These are phyloP conservation scores for Abramis brama DNA, from an alignment of 2,113 vertebrate species.

Conservation along the genomic window DNA sequence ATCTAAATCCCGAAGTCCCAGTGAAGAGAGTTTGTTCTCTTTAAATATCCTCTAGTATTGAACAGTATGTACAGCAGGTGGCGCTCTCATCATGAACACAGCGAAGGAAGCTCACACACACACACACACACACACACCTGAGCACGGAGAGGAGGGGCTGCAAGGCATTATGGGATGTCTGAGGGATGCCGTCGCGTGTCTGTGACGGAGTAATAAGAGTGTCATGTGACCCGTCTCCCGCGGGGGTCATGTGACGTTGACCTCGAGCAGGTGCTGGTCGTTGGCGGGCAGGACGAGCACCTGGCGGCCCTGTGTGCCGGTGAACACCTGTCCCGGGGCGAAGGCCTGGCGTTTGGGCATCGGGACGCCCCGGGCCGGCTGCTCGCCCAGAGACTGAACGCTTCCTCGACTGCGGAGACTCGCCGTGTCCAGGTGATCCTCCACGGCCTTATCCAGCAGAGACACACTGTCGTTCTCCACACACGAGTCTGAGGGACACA, in stretches of 20 bases:
- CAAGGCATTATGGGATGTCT: slow-evolving; percentile 62
- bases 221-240: not conserved
- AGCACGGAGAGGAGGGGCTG: slow-evolving; percentile 18
- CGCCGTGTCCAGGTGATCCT: slow-evolving; percentile 87
- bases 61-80: slow-evolving; percentile 76
- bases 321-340: slow-evolving; percentile 90
- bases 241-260: slow-evolving; percentile 89
- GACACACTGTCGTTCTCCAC: slow-evolving; percentile 94
- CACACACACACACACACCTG: slow-evolving; percentile 2
- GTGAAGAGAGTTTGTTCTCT: slow-evolving; percentile 50
- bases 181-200: not conserved
- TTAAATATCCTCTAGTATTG: slow-evolving; percentile 74
- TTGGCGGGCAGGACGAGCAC: slow-evolving; percentile 90
- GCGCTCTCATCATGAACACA: not conserved
- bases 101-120: not conserved
- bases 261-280: slow-evolving; percentile 94
- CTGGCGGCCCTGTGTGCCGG: slow-evolving; percentile 83
- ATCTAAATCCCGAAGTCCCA: not conserved
- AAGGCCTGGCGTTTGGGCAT: slow-evolving; percentile 94
- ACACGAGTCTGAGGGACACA: slow-evolving; percentile 83
- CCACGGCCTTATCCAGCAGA: slow-evolving; percentile 87
- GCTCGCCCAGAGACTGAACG: slow-evolving; percentile 77
- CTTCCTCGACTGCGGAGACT: slow-evolving; percentile 87
- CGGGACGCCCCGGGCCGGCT: slow-evolving; percentile 83
- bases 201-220: not conserved